Base-by-base conservation (phyloP, 1,140 invertebrate genomes). In the Heliconius himera region DNA sequence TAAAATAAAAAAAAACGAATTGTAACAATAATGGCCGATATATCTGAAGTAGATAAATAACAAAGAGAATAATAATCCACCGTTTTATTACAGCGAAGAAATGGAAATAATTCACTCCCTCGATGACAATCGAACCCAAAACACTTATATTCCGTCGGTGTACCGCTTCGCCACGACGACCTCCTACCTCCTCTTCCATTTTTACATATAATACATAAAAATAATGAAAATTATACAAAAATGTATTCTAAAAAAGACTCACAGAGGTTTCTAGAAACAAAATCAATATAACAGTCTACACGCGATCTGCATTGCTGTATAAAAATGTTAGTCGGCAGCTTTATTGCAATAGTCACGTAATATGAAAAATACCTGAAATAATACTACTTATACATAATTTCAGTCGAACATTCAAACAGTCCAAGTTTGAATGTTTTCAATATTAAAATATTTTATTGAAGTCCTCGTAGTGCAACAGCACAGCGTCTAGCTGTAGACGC, bases 301-400 rank as follows among this genome's bases (percentile, higher is more conserved):
- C 74, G 74, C 74, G 74, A 76, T 76, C 38, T 70, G 60, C 74
- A 70, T 70, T 76, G 60, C 60, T 76, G 38, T 29, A 46, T 66
- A 76, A 70, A 29, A 66, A 49, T 22, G 16, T 70, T 70, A 60
- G 36, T 26, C 22, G 73, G 9, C 51, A 6, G 33, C 8, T 33
- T 26, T 13, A 49, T 74, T 51, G 51, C n/a, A 0, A 36, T 54
- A 74, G 51, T 74, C 73, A 74, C 73, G 73, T 56, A 26, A 56
- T 56, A 66, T 66, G 22, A 66, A 5, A 66, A 26, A 66, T 66
- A 26, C 5, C 22, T 29, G 13, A 66, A 66, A 26, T 29, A 66
- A 5, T 66, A 26, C 0, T 56, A 56, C 8, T 56, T 56, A 22
- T 11, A 56, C n/a, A 56, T 56, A 51, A 51, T 20, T 51, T 51